These are phyloP conservation scores for Camelus dromedarius DNA, from an alignment of 2,113 vertebrate genomes.

Conservation along the genomic window DNA sequence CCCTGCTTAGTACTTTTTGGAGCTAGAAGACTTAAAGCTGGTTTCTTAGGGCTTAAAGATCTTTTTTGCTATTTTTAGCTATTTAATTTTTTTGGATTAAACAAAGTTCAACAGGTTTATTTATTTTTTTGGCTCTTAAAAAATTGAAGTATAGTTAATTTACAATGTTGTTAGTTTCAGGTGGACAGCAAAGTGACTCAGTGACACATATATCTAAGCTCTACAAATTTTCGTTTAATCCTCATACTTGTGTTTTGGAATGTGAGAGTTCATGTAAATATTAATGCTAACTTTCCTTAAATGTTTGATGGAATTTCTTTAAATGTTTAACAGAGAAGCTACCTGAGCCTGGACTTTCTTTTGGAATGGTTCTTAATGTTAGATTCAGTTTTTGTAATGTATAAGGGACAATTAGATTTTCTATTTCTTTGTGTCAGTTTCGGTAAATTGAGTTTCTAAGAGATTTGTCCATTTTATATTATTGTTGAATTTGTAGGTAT, in stretches of 20 bases:
- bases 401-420: background rate
- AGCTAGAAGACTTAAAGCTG: background rate
- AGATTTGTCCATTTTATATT: background rate
- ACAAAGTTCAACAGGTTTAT: too few relatives aligned
- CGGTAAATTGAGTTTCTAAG: background rate
- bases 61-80: background rate
- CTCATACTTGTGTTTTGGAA: background rate
- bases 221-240: background rate
- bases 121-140: too few relatives aligned
- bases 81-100: background rate
- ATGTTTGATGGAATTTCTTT: background rate
- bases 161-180: too few relatives aligned
- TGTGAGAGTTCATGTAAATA: background rate
- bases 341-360: conserved; percentile 7
- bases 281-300: background rate
- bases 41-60: background rate
- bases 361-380: background rate
- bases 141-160: too few relatives aligned
- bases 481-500: background rate
- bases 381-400: background rate
- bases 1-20: background rate
- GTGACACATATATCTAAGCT: background rate
- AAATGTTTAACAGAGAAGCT: background rate
- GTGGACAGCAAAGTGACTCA: too few relatives aligned
- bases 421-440: conserved; percentile 17